These are phyloP conservation scores for Protaetia brevitarsis DNA, from an alignment of 1,140 invertebrate species.

Conservation along the genomic window DNA sequence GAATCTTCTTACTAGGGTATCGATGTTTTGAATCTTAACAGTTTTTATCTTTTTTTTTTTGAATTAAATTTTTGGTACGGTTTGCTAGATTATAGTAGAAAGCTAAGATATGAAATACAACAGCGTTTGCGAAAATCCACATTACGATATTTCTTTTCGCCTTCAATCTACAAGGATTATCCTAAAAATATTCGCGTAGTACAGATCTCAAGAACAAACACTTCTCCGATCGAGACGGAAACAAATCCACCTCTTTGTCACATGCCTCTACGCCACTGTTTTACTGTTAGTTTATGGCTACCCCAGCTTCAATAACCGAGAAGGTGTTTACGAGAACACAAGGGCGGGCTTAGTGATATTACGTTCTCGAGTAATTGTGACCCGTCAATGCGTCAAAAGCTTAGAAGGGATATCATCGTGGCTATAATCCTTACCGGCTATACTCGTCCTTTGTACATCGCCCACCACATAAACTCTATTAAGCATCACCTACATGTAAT, in stretches of 20 bases:
- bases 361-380: slow-evolving; percentile 8
- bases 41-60: too few species aligned
- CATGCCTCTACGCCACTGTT: slow-evolving; percentile 2
- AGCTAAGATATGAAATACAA: too few species aligned
- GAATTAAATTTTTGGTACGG: too few species aligned
- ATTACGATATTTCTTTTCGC: too few species aligned
- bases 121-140: too few species aligned
- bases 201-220: neutral
- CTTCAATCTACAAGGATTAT: too few species aligned
- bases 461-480: slow-evolving; percentile 4
- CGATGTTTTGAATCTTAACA: too few species aligned
- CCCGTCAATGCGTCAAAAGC: slow-evolving; percentile 12
- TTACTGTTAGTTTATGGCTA: slow-evolving; percentile 13
- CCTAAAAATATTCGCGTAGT: too few species aligned
- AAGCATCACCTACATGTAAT: slow-evolving; percentile 16
- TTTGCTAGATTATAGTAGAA: too few species aligned
- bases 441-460: slow-evolving; percentile 3
- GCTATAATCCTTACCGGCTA: neutral
- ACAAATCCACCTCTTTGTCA: neutral
- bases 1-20: too few species aligned
- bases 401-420: neutral
- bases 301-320: neutral
- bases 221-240: neutral
- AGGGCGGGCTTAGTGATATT: slow-evolving; percentile 7
- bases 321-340: slow-evolving; percentile 14